Percentiles rank a stretch among this genome's conserved stretches.
Evolutionary conservation across 2,888 invertebrate species (phyloP).

Genomic region (Drosophila subsilvestris): DNA sequence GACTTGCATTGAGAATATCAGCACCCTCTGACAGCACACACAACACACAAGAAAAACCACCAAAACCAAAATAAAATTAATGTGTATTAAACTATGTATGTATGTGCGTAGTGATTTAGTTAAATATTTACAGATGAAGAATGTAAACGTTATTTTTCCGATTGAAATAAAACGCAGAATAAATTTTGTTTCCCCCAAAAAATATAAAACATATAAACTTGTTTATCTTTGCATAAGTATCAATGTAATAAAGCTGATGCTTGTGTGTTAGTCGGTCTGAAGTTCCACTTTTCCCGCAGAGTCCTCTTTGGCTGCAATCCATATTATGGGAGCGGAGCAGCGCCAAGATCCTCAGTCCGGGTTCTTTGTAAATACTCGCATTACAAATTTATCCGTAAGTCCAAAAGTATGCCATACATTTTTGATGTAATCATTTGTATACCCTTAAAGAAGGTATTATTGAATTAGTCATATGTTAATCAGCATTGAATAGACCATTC

Average conservation of each 20-base stretch:
- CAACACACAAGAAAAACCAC: conserved; percentile 59
- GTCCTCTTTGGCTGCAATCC: not conserved
- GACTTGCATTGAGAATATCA: conserved; percentile 52
- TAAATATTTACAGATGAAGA: conserved; percentile 62
- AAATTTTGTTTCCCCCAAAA: conserved; percentile 56
- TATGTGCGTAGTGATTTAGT: conserved; percentile 67
- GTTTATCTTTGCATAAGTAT: not conserved
- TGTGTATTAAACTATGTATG: conserved; percentile 68
- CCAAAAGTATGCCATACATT: not conserved
- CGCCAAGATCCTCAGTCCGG: too few relatives aligned
- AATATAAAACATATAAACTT: not conserved
- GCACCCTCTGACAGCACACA: conserved; percentile 38
- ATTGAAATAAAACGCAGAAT: conserved; percentile 62
- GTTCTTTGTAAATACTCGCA: too few relatives aligned
- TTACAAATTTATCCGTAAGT: too few relatives aligned
- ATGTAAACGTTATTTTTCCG: conserved; percentile 66
- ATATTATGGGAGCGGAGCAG: too few relatives aligned
- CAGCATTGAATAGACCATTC: too few relatives aligned
- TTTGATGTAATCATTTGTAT: too few relatives aligned
- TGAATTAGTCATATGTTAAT: too few relatives aligned
- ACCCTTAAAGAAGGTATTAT: too few relatives aligned
- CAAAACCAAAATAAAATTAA: conserved; percentile 75
- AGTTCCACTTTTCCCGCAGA: not conserved
- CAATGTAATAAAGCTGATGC: too few relatives aligned
- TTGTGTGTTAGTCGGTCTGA: too few relatives aligned